These are phyloP conservation scores for Dreissena polymorpha DNA, from an alignment of 1,140 invertebrate genomes.

Conservation along the genomic window DNA sequence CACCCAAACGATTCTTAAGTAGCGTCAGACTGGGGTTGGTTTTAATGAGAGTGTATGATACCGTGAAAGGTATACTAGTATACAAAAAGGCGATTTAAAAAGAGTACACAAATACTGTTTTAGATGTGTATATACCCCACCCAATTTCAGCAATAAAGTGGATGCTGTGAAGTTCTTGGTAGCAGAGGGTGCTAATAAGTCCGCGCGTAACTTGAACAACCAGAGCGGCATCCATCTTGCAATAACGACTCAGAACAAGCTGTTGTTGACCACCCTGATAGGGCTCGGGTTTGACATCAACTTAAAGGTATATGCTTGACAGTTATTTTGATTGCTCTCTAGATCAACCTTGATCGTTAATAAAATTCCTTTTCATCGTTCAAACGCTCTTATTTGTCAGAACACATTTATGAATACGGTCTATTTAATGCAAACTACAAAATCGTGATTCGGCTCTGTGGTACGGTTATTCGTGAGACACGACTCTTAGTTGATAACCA, in stretches of 20 bases:
- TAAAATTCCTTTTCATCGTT: background rate
- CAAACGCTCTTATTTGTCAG: no score
- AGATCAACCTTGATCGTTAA: background rate
- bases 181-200: slow-evolving; percentile 1
- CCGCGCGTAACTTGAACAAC: slow-evolving; percentile 6
- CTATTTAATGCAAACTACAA: no score
- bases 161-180: slow-evolving; percentile 18
- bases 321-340: background rate
- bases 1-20: background rate
- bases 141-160: background rate
- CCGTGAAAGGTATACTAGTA: no score
- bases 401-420: no score
- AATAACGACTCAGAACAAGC: background rate
- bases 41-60: no score
- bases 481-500: no score
- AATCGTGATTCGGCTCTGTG: no score
- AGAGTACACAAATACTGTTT: no score
- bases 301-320: slow-evolving; percentile 1
- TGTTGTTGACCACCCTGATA: background rate
- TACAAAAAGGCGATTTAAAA: no score
- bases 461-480: no score
- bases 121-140: no score
- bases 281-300: slow-evolving; percentile 15
- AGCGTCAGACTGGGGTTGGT: background rate
- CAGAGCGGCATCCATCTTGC: slow-evolving; percentile 21